Base-by-base conservation (phyloP, 2,113 vertebrate genomes). In the Microcebus tavaratra region DNA sequence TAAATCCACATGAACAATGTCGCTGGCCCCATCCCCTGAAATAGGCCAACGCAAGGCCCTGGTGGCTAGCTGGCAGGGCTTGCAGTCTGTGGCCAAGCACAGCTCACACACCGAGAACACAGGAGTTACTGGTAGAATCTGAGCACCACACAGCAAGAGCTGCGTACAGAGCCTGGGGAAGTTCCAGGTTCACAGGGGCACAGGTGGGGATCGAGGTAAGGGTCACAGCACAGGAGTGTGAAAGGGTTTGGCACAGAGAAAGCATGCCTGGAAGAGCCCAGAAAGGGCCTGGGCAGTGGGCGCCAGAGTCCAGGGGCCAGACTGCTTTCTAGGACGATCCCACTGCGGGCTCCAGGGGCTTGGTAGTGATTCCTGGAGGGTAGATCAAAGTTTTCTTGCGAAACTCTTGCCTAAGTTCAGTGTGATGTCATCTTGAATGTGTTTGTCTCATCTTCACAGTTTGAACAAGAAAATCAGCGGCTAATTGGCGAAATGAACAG, bases 391-490 rank as follows among this genome's bases (percentile, higher is more conserved):
- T 29, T 75, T n/a, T 72, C 10, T 34, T 15, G n/a, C 48, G 31
- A 9, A 31, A 55, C 36, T 6, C 59, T 25, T 61, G 50, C 79
- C 87, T 4, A 1, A 36, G 42, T 15, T 34, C 80, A 1, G 3
- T 18, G 0, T 59, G 50, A 61, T 10, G 8, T 39, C 70, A 15
- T 73, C 42, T 42, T 59, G 59, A 63, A 6, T 1, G 5, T 81
- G 94, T 94, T 4, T 86, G 39, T 72, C n/a, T 94, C 63, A 50
- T 88, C 91, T 76, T 94, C 67, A 50, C 98, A 99, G 99, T 99
- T 99, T 95, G 99, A 99, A 95, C 99, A 99, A 98, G 99, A 99
- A 98, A 99, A 99, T 96, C 99, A 99, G 98, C 98, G 99, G 85
- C 98, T 99, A 50, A 99, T 99, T 59, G 99, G 99, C 53, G 99